phyloP scores from a whole-genome alignment of 2,113 vertebrate genomes.

The Meles meles region DNA sequence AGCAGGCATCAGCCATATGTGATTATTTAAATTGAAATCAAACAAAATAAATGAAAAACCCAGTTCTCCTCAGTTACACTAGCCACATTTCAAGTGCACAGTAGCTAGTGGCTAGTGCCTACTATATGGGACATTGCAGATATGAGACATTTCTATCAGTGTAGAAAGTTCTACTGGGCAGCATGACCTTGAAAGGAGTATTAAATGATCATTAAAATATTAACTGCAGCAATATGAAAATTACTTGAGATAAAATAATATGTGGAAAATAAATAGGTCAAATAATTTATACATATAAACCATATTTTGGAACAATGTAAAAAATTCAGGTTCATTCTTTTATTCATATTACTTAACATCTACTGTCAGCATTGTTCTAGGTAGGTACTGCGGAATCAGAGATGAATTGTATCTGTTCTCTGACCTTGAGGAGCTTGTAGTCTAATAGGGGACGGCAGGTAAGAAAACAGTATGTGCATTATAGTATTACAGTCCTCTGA shows the following conservation, averaged over 20 bases:
- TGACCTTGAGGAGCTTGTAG: not conserved
- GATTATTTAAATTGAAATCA: not conserved
- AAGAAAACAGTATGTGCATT: not conserved
- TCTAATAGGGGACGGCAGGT: not conserved
- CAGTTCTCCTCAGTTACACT: not conserved
- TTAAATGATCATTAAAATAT: not conserved
- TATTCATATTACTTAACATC: not conserved
- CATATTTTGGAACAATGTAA: not conserved
- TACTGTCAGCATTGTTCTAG: not conserved
- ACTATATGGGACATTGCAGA: not conserved
- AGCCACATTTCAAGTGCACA: not conserved
- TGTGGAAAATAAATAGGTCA: not conserved
- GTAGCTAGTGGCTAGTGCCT: not conserved
- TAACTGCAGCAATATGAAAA: not conserved
- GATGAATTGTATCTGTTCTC: not conserved
- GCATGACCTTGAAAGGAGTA: not conserved
- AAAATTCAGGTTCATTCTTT: not conserved
- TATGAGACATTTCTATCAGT: not conserved
- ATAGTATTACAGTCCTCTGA: not conserved
- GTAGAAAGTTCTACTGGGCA: not conserved
- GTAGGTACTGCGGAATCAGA: not conserved
- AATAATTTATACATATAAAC: not conserved
- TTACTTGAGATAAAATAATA: not conserved
- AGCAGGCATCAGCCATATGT: not conserved
- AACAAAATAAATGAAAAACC: not conserved